Evolutionary conservation across 2,888 invertebrate species (phyloP).

Genomic region (Empis stercorea): DNA sequence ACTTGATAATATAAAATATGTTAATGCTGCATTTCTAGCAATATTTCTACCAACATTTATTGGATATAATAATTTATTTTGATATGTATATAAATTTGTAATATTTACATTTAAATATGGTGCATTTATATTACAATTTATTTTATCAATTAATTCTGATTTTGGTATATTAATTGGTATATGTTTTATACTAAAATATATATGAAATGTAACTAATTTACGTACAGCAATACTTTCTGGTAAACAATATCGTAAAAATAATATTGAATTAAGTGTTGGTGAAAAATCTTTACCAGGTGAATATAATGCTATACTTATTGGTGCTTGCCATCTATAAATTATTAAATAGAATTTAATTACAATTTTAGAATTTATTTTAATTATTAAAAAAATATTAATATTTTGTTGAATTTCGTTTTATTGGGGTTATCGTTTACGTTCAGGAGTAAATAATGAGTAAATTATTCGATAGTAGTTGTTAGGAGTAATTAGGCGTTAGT

Average conservation of each 20-base stretch:
- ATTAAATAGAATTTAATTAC: not conserved
- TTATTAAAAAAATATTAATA: too few relatives aligned
- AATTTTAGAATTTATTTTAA: too few relatives aligned
- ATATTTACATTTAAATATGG: slow-evolving; percentile 19
- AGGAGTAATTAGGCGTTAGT: too few relatives aligned
- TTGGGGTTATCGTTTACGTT: too few relatives aligned
- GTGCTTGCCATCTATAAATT: slow-evolving; percentile 45
- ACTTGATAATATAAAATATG: slow-evolving; percentile 67
- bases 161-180: slow-evolving; percentile 37
- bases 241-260: slow-evolving; percentile 44
- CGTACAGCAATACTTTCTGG: slow-evolving; percentile 38
- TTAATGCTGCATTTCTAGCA: slow-evolving; percentile 63
- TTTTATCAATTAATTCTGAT: too few relatives aligned
- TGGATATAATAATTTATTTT: slow-evolving; percentile 66
- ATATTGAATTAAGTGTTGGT: slow-evolving; percentile 43
- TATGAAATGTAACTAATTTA: slow-evolving; percentile 49
- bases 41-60: slow-evolving; percentile 80
- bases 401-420: too few relatives aligned
- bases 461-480: too few relatives aligned
- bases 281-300: slow-evolving; percentile 49
- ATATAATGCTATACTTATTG: slow-evolving; percentile 50
- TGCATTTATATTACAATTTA: slow-evolving; percentile 13
- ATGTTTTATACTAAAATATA: slow-evolving; percentile 46
- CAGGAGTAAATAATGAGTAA: too few relatives aligned
- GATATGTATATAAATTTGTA: slow-evolving; percentile 53